These are phyloP conservation scores for Empidonax traillii DNA, from an alignment of 2,113 vertebrate species.

Conservation along the genomic window DNA sequence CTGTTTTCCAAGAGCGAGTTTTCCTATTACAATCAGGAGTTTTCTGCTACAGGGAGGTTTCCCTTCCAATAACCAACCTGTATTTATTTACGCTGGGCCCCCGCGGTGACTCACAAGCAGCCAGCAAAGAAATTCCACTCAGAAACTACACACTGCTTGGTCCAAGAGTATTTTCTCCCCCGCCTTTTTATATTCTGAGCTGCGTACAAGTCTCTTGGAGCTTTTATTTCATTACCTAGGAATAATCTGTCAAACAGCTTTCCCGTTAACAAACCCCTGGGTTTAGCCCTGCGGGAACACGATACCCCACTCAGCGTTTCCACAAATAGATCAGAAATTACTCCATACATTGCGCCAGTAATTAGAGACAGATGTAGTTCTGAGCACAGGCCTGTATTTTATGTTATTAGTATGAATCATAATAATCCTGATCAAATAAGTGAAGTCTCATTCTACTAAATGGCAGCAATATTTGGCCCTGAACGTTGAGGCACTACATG, in stretches of 20 bases:
- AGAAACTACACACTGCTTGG: neutral
- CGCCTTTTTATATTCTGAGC: neutral
- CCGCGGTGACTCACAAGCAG: neutral
- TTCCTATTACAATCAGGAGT: neutral
- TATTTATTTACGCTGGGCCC: neutral
- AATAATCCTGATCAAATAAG: neutral
- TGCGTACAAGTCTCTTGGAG: neutral
- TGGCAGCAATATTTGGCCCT: neutral
- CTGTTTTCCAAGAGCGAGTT: neutral
- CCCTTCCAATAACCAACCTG: neutral
- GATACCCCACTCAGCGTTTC: neutral
- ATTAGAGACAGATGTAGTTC: neutral
- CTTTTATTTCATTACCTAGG: neutral
- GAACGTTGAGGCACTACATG: neutral
- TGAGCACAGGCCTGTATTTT: neutral
- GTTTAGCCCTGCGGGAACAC: neutral
- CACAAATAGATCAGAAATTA: constrained; percentile 40
- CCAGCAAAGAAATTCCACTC: neutral
- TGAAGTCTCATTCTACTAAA: neutral
- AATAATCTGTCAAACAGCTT: neutral
- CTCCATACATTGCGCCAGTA: neutral
- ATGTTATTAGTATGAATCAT: neutral
- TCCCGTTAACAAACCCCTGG: neutral
- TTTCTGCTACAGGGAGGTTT: neutral
- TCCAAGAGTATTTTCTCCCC: neutral